phyloP scores from a whole-genome alignment of 2,888 invertebrate genomes.

The Diaperis boleti region DNA sequence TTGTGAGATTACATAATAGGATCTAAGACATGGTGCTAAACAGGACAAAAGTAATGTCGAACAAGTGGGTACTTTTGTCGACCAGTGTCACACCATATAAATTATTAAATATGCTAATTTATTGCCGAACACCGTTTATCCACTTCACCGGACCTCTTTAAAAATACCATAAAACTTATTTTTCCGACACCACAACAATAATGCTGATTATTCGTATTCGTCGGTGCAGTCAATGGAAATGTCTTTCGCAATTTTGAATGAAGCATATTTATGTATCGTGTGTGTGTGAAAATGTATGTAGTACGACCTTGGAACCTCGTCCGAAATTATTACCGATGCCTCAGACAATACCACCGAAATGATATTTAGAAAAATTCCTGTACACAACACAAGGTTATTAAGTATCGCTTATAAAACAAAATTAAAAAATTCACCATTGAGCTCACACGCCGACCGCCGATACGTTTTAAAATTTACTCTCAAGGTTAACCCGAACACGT shows the following conservation, averaged over 20 bases:
- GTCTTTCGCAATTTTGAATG: constrained; percentile 16
- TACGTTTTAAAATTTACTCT: constrained; percentile 46
- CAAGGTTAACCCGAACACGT: constrained; percentile 58
- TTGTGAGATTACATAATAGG: too few relatives aligned
- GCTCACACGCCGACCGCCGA: constrained; percentile 20
- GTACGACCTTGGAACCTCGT: constrained; percentile 7
- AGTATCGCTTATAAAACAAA: constrained; percentile 27
- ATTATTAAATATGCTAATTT: too few relatives aligned
- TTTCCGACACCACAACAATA: too few relatives aligned
- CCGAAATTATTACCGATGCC: constrained; percentile 23
- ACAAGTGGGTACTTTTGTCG: too few relatives aligned
- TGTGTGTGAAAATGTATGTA: constrained; percentile 12
- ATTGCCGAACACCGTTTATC: too few relatives aligned
- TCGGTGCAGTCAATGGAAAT: neutral
- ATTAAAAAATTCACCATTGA: constrained; percentile 29
- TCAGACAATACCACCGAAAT: constrained; percentile 24
- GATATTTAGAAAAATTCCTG: constrained; percentile 27
- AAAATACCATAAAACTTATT: too few relatives aligned
- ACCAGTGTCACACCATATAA: too few relatives aligned
- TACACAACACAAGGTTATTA: constrained; percentile 34
- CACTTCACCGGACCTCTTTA: too few relatives aligned
- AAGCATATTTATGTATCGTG: constrained; percentile 18
- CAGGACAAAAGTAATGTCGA: too few relatives aligned
- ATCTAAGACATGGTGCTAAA: too few relatives aligned
- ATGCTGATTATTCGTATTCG: constrained; percentile 17